Evolutionary conservation across 2,888 invertebrate genomes (phyloP).

Genomic region (Pollenia amentaria): DNA sequence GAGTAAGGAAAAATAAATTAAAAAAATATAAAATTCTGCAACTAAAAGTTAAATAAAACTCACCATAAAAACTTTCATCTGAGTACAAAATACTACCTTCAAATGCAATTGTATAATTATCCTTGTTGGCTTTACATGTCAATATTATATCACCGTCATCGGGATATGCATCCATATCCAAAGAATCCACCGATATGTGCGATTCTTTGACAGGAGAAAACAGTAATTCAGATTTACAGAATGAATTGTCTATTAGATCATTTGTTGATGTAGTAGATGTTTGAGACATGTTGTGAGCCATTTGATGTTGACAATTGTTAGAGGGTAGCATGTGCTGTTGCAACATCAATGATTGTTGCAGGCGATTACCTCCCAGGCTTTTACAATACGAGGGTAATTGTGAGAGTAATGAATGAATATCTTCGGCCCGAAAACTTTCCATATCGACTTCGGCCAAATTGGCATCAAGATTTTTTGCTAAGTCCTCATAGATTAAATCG

Average conservation of each 20-base stretch:
- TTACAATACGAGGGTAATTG: constrained; percentile 91
- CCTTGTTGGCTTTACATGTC: constrained; percentile 96
- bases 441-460: constrained; percentile 97
- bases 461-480: constrained; percentile 95
- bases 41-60: constrained; percentile 57
- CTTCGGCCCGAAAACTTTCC: constrained; percentile 96
- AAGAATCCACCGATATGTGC: constrained; percentile 93
- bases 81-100: constrained; percentile 95
- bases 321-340: constrained; percentile 77
- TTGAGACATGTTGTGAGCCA: constrained; percentile 79
- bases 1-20: constrained; percentile 41
- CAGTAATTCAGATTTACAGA: constrained; percentile 95
- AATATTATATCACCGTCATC: constrained; percentile 94
- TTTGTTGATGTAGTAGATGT: constrained; percentile 85
- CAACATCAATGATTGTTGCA: constrained; percentile 80
- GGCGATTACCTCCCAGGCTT: constrained; percentile 84
- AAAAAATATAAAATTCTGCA: not conserved
- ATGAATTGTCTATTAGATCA: constrained; percentile 92
- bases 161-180: constrained; percentile 92
- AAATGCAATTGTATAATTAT: constrained; percentile 97
- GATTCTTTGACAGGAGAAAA: constrained; percentile 96
- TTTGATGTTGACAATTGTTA: constrained; percentile 75
- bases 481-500: constrained; percentile 90
- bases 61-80: constrained; percentile 91
- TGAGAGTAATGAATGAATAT: constrained; percentile 94